Evolutionary conservation across 2,797 vertebrate species (phyloP).

Genomic region (Xyrichtys novacula): DNA sequence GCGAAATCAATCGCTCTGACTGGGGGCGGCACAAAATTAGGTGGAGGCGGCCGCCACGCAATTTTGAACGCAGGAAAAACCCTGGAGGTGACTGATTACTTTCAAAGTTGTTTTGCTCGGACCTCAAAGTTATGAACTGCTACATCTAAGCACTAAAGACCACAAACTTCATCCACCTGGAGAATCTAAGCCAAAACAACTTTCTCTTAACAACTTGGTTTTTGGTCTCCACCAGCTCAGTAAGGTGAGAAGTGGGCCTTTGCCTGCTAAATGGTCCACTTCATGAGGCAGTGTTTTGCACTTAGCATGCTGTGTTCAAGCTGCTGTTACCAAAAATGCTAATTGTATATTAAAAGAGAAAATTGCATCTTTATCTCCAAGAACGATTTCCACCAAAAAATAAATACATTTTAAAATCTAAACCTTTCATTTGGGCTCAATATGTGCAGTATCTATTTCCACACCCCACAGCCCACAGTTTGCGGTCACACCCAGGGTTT

Average conservation of each 20-base stretch:
- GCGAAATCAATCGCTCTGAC: no score
- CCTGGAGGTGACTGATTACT: no score
- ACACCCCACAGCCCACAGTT: constrained; percentile 37
- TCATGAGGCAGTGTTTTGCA: background rate
- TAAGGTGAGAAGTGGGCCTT: background rate
- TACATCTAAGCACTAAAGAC: no score
- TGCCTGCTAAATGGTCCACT: background rate
- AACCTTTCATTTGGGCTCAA: constrained; percentile 9
- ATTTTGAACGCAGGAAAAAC: no score
- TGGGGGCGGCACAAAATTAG: no score
- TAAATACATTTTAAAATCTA: background rate
- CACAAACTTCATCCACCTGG: background rate
- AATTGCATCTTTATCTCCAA: background rate
- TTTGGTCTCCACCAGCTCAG: background rate
- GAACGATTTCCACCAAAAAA: background rate
- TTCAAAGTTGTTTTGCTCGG: background rate
- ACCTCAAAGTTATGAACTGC: background rate
- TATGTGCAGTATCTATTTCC: constrained; percentile 47
- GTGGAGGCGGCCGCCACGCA: no score
- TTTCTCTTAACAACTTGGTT: background rate
- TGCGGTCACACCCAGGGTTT: constrained; percentile 66
- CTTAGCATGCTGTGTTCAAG: background rate
- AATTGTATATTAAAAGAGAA: background rate
- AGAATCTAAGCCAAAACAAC: background rate
- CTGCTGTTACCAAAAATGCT: background rate